Evolutionary conservation across 2,797 vertebrate genomes (phyloP).

Genomic region (Acanthornis magna): DNA sequence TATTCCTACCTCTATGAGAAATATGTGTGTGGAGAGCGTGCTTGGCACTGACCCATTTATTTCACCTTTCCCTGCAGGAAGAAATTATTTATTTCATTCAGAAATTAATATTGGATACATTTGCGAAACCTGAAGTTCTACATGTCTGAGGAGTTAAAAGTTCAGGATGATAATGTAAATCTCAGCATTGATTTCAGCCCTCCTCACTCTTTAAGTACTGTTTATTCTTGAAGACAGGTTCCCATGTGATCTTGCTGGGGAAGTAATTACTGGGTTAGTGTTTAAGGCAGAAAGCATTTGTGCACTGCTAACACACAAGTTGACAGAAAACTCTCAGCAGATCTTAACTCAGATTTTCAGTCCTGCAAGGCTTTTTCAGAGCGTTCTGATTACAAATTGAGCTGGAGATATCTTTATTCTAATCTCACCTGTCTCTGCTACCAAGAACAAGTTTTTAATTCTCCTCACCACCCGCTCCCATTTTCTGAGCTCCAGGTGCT

Average conservation of each 20-base stretch:
- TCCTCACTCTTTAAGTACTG: not conserved
- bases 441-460: not conserved
- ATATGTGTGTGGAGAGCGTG: fast-evolving
- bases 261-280: not conserved
- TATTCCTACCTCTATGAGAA: not conserved
- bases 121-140: not conserved
- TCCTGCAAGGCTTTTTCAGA: not conserved
- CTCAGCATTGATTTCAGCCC: not conserved
- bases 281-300: not conserved
- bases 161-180: not conserved
- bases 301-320: not conserved
- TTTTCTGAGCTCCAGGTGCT: not conserved
- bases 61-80: not conserved
- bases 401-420: not conserved
- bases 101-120: not conserved
- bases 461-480: not conserved
- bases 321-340: not conserved
- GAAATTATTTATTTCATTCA: not conserved
- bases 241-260: not conserved
- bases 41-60: not conserved
- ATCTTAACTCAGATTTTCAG: not conserved
- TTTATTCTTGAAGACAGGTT: not conserved
- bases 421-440: not conserved
- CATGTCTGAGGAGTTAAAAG: not conserved
- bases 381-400: fast-evolving